Evolutionary conservation across 2,888 invertebrate species (phyloP).

Genomic region (Polydesmus complanatus): DNA sequence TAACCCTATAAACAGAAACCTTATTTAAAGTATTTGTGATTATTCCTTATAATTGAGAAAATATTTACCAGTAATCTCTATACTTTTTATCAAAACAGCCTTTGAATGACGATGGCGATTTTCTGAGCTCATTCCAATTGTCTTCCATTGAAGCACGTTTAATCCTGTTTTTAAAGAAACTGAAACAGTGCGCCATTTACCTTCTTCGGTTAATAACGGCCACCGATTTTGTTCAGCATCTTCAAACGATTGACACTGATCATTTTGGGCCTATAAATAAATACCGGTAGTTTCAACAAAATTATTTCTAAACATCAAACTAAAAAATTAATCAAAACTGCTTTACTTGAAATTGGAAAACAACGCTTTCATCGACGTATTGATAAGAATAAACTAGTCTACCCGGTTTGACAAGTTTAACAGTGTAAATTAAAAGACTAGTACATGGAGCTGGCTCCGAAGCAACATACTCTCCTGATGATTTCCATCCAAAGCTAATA

Average conservation of each 20-base stretch:
- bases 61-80: slow-evolving; percentile 24
- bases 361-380: slow-evolving; percentile 34
- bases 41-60: background rate
- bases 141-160: slow-evolving; percentile 42
- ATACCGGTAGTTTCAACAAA: background rate
- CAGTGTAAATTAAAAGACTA: slow-evolving; percentile 38
- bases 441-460: slow-evolving; percentile 39
- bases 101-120: slow-evolving; percentile 26
- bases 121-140: slow-evolving; percentile 31
- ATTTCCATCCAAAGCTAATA: slow-evolving; percentile 36
- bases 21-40: background rate
- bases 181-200: slow-evolving; percentile 34
- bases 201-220: slow-evolving; percentile 35
- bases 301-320: background rate
- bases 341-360: slow-evolving; percentile 37
- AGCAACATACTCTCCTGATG: slow-evolving; percentile 36
- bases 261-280: slow-evolving; percentile 36
- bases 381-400: slow-evolving; percentile 40
- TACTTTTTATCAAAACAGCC: slow-evolving; percentile 35
- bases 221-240: slow-evolving; percentile 34
- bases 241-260: slow-evolving; percentile 36
- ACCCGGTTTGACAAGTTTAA: slow-evolving; percentile 40
- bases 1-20: slow-evolving; percentile 32
- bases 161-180: slow-evolving; percentile 36
- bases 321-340: slow-evolving; percentile 5